phyloP scores from a whole-genome alignment of 2,113 vertebrate genomes.

The Ptilorrhoa leucosticta region DNA sequence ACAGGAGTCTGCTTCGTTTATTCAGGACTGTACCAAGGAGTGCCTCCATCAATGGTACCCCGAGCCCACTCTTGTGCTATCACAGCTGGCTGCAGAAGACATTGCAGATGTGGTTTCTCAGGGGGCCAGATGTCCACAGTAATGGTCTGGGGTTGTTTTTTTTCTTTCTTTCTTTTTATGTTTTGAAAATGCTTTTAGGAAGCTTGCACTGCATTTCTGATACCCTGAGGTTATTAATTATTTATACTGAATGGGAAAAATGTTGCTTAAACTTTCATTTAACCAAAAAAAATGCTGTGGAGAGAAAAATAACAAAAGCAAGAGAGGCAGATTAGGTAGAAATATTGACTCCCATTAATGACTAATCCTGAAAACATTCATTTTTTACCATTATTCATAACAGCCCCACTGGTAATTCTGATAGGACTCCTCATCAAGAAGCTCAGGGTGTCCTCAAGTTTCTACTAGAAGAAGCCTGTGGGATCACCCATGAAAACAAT shows the following conservation, averaged over 20 bases:
- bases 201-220: not conserved
- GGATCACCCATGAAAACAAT: not conserved
- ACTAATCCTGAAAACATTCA: not conserved
- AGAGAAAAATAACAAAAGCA: not conserved
- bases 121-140: not conserved
- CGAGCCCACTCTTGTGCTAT: not conserved
- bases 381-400: not conserved
- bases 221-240: slow-evolving; percentile 8
- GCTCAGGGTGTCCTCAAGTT: not conserved
- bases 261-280: not conserved
- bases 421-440: not conserved
- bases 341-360: not conserved
- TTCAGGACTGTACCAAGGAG: not conserved
- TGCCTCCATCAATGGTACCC: not conserved
- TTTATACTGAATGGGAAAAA: slow-evolving; percentile 9
- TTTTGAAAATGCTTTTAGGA: not conserved
- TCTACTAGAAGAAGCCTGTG: not conserved
- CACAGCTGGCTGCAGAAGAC: not conserved
- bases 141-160: not conserved
- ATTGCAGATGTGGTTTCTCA: not conserved
- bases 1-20: not conserved
- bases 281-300: not conserved
- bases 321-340: not conserved
- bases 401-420: not conserved
- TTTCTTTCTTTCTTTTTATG: not conserved